phyloP scores from a whole-genome alignment of 2,113 vertebrate genomes.

The Lycaon pictus region DNA sequence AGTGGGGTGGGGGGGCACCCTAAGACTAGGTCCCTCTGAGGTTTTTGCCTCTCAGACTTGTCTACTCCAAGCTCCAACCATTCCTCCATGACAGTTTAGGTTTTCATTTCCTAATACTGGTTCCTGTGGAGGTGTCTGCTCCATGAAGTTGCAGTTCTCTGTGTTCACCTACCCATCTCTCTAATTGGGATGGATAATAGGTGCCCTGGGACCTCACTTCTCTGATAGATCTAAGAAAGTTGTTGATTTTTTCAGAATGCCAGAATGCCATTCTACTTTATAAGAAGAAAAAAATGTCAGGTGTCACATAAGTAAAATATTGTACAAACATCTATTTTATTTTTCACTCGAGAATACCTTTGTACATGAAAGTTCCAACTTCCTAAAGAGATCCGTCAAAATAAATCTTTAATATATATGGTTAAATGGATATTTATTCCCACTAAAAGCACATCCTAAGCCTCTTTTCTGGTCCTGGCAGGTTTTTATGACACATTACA shows the following conservation, averaged over 20 bases:
- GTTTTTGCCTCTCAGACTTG: background rate
- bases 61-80: background rate
- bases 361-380: background rate
- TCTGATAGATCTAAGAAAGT: background rate
- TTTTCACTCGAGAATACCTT: background rate
- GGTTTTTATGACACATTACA: background rate
- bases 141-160: background rate
- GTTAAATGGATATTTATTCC: conserved; percentile 1
- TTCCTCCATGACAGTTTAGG: background rate
- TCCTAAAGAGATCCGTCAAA: conserved; percentile 25
- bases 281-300: conserved; percentile 14
- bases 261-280: background rate
- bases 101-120: background rate
- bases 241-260: background rate
- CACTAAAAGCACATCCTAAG: background rate
- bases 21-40: background rate
- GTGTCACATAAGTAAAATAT: background rate
- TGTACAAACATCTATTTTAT: background rate
- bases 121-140: background rate
- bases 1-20: accelerated
- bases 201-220: background rate
- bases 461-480: background rate
- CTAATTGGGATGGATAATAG: background rate
- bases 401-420: background rate
- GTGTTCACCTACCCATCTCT: background rate